Conservation (phyloP, 2,113 vertebrate species). For the Prunella himalayana region DNA sequence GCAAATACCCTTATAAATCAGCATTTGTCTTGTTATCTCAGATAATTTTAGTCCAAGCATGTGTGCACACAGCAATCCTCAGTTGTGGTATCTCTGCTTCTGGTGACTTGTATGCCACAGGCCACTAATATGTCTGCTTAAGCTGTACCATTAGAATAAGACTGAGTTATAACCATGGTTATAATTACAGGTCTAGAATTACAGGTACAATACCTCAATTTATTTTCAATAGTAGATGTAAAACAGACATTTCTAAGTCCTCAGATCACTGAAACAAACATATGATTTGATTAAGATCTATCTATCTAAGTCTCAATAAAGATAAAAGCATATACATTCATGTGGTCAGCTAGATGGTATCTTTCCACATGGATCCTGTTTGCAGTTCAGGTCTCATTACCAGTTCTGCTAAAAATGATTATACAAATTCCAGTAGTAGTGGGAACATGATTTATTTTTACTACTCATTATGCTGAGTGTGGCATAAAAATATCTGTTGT, state of each 20-base stretch:
- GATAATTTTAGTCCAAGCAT: not conserved
- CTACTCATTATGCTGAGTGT: not conserved
- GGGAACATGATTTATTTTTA: not conserved
- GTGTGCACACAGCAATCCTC: not conserved
- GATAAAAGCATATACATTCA: not conserved
- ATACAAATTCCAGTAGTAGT: not conserved
- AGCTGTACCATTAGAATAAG: not conserved
- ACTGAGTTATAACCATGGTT: not conserved
- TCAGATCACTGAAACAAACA: not conserved
- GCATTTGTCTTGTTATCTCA: not conserved
- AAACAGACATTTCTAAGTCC: not conserved
- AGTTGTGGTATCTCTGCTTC: not conserved
- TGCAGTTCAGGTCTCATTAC: not conserved
- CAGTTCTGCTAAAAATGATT: not conserved
- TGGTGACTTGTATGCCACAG: not conserved
- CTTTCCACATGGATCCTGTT: not conserved
- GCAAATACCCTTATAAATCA: not conserved
- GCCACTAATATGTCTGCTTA: not conserved
- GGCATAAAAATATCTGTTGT: not conserved
- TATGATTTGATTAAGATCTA: not conserved
- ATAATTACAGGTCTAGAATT: not conserved
- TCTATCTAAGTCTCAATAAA: not conserved
- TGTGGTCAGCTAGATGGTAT: not conserved
- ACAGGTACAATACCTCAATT: not conserved
- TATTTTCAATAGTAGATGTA: not conserved